Evolutionary conservation across 1,140 invertebrate species (phyloP), one percentile per base, ranked within the genome.

Genomic region (Bilobella aurantiaca): DNA sequence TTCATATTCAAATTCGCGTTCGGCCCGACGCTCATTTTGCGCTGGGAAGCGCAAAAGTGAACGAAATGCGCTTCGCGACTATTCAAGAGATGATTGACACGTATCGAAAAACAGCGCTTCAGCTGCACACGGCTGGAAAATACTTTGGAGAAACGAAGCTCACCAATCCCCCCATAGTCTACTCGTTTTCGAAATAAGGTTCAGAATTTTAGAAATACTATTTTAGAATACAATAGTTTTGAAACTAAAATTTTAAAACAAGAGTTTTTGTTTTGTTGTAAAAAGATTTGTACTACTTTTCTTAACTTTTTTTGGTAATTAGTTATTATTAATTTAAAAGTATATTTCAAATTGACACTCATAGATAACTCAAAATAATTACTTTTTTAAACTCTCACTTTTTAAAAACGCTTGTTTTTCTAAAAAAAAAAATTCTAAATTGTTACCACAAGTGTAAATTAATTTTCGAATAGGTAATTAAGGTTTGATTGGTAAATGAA

Each of bases 61-160:
- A 73, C 58, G 71, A 73, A 53, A 70, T 73, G 69, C 68, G 68
- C 53, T 73, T 73, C 53, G 14, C 37, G 5, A 58, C 64, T 12
- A 63, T 73, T 3, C 31, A 62, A 1, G 68, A 68, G 47, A 68
- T 73, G 68, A 64, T 73, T 49, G 71, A 73, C 46, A 66, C 64
- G 23, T 73, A 73, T 57, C 67, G 69, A 47, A 73, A 73, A 46
- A 66, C 66, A 18, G 58, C 68, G 8, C 58, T 73, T n/a, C 71
- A 73, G 46, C 58, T 73, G 3, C 71, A 73, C 46, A 66, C 71
- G 1, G 70, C 68, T 49, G 71, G 71, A 3, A 73, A 70, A 57
- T 73, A 67, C 58, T 73, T 73, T 59, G 71, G 71, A 31, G 71
- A 73, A 37, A 73, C 71, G 12, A 70, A 69, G 64, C 53, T 73